These are phyloP conservation scores for Aplocera efformata DNA, from an alignment of 2,888 invertebrate genomes.

Conservation along the genomic window DNA sequence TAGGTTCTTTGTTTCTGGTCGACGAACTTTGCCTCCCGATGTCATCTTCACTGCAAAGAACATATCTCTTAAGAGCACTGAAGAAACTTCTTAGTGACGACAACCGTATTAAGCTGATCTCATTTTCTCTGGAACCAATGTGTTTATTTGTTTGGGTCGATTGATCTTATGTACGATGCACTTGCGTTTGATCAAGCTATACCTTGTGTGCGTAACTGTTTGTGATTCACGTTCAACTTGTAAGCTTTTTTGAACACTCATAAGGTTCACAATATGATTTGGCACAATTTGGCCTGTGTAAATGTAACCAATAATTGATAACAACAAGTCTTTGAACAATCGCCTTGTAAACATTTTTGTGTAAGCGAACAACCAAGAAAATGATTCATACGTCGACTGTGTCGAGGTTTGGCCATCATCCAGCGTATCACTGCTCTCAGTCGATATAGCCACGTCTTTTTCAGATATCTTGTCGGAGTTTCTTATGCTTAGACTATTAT, in stretches of 20 bases:
- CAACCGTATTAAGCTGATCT: conserved; percentile 26
- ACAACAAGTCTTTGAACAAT: conserved; percentile 52
- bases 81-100: conserved; percentile 29
- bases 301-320: conserved; percentile 42
- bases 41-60: conserved; percentile 56
- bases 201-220: conserved; percentile 48
- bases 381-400: conserved; percentile 57
- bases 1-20: conserved; percentile 39
- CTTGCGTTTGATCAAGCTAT: conserved; percentile 42
- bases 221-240: conserved; percentile 43
- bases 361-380: conserved; percentile 56
- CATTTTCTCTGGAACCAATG: conserved; percentile 45
- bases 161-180: conserved; percentile 30
- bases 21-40: conserved; percentile 33
- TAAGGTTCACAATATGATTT: conserved; percentile 50
- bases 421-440: conserved; percentile 27
- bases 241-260: conserved; percentile 47
- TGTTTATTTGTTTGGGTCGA: conserved; percentile 42
- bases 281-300: conserved; percentile 49
- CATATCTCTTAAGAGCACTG: conserved; percentile 43
- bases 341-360: conserved; percentile 53
- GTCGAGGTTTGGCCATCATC: conserved; percentile 42
- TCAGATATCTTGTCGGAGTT: conserved; percentile 29
- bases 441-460: conserved; percentile 34
- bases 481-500: conserved; percentile 46